These are phyloP conservation scores for Cordilura impudica DNA, from an alignment of 2,888 invertebrate genomes.

Conservation along the genomic window DNA sequence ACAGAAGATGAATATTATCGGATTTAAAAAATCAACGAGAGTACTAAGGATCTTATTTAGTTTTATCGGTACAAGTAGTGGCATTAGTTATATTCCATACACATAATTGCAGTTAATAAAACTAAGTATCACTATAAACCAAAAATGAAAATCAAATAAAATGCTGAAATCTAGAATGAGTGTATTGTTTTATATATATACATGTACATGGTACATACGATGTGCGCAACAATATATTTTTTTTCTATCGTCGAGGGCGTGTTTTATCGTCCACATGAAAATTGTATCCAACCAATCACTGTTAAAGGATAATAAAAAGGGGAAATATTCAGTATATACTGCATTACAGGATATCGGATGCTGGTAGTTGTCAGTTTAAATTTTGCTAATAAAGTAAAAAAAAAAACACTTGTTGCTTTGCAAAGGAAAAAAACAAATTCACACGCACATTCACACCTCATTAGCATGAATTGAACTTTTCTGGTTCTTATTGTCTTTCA, in stretches of 20 bases:
- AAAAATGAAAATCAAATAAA: neutral
- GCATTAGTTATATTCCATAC: too few relatives aligned
- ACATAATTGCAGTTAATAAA: neutral
- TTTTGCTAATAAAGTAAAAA: conserved; percentile 27
- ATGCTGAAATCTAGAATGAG: neutral
- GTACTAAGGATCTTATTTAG: too few relatives aligned
- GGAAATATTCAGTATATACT: conserved; percentile 2
- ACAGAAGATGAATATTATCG: too few relatives aligned
- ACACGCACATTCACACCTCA: conserved; percentile 20
- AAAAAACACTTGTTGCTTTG: conserved; percentile 53
- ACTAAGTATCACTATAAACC: neutral
- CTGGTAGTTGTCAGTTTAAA: neutral
- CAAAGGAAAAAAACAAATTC: neutral
- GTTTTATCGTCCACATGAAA: neutral
- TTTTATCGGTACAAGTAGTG: too few relatives aligned
- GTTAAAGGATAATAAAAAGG: conserved; percentile 29
- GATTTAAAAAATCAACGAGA: too few relatives aligned
- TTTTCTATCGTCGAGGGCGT: conserved; percentile 16
- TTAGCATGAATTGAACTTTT: conserved; percentile 51
- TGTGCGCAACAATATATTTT: conserved; percentile 50
- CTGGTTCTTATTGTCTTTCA: conserved; percentile 38
- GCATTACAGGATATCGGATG: neutral
- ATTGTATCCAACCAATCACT: conserved; percentile 50
- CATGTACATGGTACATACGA: too few relatives aligned
- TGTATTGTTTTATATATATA: conserved; percentile 23